Conservation (phyloP, 2,888 invertebrate species). For the Tenodera sinensis region DNA sequence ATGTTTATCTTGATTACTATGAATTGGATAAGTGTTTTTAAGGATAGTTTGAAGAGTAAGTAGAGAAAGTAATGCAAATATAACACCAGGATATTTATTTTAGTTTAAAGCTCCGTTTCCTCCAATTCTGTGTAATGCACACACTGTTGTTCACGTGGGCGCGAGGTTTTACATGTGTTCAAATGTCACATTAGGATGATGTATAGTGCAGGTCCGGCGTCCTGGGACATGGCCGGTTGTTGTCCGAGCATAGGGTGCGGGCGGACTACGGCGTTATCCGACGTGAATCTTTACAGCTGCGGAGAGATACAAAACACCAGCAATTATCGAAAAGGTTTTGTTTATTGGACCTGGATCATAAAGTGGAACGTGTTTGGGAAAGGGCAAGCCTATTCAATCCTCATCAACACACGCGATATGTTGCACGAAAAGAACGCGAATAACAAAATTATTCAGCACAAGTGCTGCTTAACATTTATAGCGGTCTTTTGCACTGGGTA, state of each 20-base stretch:
- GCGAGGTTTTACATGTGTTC: too few relatives aligned
- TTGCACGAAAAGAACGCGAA: not conserved
- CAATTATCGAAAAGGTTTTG: not conserved
- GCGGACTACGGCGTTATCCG: not conserved
- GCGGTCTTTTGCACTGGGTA: not conserved
- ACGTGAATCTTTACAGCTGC: not conserved
- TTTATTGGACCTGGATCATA: not conserved
- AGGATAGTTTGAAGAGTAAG: too few relatives aligned
- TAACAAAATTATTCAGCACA: not conserved
- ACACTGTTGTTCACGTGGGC: too few relatives aligned
- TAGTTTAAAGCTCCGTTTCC: too few relatives aligned
- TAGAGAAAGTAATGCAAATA: too few relatives aligned
- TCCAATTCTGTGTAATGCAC: too few relatives aligned
- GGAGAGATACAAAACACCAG: not conserved
- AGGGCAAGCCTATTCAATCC: not conserved
- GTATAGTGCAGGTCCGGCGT: too few relatives aligned
- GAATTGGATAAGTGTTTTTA: too few relatives aligned
- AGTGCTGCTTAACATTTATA: not conserved
- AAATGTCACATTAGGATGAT: too few relatives aligned
- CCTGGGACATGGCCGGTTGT: not conserved
- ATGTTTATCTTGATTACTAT: too few relatives aligned
- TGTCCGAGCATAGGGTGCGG: not conserved
- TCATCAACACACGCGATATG: not conserved
- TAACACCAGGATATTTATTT: too few relatives aligned
- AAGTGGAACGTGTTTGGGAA: not conserved